Evolutionary conservation across 2,888 invertebrate species (phyloP).

Genomic region (Craniophora ligustri): DNA sequence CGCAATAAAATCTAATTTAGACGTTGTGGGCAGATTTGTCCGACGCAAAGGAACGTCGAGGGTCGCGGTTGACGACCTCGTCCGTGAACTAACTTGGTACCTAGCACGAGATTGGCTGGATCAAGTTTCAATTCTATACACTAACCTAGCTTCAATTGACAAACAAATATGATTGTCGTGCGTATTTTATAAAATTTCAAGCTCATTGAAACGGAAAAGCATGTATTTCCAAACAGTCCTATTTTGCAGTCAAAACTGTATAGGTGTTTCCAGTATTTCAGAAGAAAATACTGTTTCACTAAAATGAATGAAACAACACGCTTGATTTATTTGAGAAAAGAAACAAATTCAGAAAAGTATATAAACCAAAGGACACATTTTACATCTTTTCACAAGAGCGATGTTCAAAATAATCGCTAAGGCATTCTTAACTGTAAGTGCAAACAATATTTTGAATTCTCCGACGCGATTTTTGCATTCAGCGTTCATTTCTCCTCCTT

Average conservation of each 20-base stretch:
- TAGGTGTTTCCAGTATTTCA: too few species aligned
- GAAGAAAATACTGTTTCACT: too few species aligned
- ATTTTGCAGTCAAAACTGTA: background rate
- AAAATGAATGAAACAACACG: too few species aligned
- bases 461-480: slow-evolving; percentile 5
- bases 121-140: slow-evolving; percentile 31
- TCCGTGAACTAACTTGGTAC: slow-evolving; percentile 46
- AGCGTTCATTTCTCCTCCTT: slow-evolving; percentile 1
- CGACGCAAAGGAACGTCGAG: slow-evolving; percentile 73
- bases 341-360: too few species aligned
- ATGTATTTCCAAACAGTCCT: background rate
- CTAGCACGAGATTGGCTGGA: slow-evolving; percentile 39
- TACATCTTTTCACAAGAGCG: too few species aligned
- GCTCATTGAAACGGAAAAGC: slow-evolving; percentile 1
- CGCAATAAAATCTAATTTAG: slow-evolving; percentile 89
- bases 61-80: slow-evolving; percentile 85
- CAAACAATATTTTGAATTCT: slow-evolving; percentile 15
- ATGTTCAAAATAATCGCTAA: too few species aligned
- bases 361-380: too few species aligned
- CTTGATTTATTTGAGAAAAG: too few species aligned
- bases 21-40: slow-evolving; percentile 85
- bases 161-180: slow-evolving; percentile 10
- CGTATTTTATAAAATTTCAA: slow-evolving; percentile 10
- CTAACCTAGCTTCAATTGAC: slow-evolving; percentile 3
- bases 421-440: background rate